Evolutionary conservation across 2,797 vertebrate genomes (phyloP).

Genomic region (Semotilus atromaculatus): DNA sequence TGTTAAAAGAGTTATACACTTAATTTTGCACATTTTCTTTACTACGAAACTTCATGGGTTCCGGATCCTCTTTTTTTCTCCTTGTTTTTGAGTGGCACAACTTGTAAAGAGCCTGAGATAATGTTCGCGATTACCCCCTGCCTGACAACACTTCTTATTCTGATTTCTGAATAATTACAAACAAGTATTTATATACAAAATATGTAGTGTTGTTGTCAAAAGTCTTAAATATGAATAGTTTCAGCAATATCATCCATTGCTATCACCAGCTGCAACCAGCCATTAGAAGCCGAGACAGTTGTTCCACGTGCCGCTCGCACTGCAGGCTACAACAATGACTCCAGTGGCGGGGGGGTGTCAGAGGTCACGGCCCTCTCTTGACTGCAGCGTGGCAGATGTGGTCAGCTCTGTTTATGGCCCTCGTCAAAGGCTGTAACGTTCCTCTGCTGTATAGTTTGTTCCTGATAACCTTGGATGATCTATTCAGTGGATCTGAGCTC

Average conservation of each 20-base stretch:
- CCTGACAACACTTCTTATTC: not conserved
- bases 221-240: not conserved
- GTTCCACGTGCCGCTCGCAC: conserved; percentile 74
- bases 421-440: conserved; percentile 73
- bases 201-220: not conserved
- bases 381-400: conserved; percentile 41
- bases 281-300: conserved; percentile 74
- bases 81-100: too few relatives aligned
- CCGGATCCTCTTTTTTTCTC: too few relatives aligned
- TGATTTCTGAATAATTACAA: not conserved
- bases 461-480: conserved; percentile 75
- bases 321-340: conserved; percentile 75
- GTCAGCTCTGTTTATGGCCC: conserved; percentile 35
- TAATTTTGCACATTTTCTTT: not conserved
- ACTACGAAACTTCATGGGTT: not conserved
- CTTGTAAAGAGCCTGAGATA: not conserved
- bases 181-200: not conserved
- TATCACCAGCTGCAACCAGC: conserved; percentile 72
- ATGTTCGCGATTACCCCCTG: not conserved
- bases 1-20: not conserved
- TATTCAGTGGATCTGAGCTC: conserved; percentile 76
- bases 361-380: conserved; percentile 68
- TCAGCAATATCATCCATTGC: not conserved
- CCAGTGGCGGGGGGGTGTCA: conserved; percentile 73
- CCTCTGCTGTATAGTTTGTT: conserved; percentile 74